These are phyloP conservation scores for Eupleurogrammus muticus DNA, from an alignment of 2,797 vertebrate genomes.

Conservation along the genomic window DNA sequence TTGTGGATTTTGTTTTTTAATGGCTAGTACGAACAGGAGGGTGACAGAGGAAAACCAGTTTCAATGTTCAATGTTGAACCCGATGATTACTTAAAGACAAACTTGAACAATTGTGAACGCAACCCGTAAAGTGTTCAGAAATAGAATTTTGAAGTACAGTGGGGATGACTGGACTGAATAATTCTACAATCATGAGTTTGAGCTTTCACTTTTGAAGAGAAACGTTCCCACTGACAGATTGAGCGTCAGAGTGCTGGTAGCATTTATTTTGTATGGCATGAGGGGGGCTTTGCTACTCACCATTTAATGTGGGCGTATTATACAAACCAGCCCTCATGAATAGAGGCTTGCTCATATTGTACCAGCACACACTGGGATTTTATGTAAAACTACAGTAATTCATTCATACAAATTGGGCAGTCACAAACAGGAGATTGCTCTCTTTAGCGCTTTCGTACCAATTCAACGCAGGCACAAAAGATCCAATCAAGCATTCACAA, in stretches of 20 bases:
- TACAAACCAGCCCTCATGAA: conserved; percentile 40
- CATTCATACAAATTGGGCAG: conserved; percentile 42
- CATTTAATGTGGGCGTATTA: conserved; percentile 36
- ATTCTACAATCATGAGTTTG: conserved; percentile 1
- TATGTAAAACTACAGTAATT: conserved; percentile 51
- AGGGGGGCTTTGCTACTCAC: conserved; percentile 29
- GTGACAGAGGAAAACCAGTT: too few relatives aligned
- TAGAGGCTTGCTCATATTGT: conserved; percentile 33
- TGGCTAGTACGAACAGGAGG: too few relatives aligned
- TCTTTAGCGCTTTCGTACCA: conserved; percentile 41
- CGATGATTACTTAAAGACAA: too few relatives aligned
- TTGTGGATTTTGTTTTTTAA: too few relatives aligned
- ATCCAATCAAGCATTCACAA: conserved; percentile 45
- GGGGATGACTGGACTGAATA: too few relatives aligned
- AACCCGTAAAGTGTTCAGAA: not conserved
- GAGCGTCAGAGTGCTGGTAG: conserved; percentile 27
- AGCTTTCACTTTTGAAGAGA: conserved; percentile 5
- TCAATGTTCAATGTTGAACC: too few relatives aligned
- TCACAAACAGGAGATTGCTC: conserved; percentile 32
- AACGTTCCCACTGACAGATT: conserved; percentile 24
- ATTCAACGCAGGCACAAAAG: conserved; percentile 60
- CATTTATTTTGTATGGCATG: conserved; percentile 40
- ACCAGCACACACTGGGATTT: conserved; percentile 36
- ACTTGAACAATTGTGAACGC: too few relatives aligned
- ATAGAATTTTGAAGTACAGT: not conserved